phyloP scores from a whole-genome alignment of 2,888 invertebrate species.

The Liposcelis brunnea region DNA sequence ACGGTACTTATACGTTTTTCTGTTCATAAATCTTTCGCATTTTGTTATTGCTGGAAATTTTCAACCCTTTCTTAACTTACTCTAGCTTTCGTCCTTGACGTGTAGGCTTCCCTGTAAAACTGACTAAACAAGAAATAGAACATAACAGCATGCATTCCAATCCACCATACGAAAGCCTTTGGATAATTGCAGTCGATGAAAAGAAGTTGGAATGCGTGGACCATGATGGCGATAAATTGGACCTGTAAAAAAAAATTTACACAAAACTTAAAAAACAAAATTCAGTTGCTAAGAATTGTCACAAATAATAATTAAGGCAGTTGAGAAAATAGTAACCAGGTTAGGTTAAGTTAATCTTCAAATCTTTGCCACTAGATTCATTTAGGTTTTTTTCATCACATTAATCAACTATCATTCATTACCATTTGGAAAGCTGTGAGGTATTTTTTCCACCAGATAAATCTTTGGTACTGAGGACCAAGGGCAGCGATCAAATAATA shows the following conservation, averaged over 20 bases:
- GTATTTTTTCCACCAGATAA: constrained; percentile 93
- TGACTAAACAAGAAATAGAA: constrained; percentile 91
- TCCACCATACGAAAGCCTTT: constrained; percentile 88
- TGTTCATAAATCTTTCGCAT: too few species aligned
- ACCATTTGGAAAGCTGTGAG: constrained; percentile 86
- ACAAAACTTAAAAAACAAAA: constrained; percentile 1
- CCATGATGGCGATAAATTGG: constrained; percentile 79
- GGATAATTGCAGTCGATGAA: constrained; percentile 88
- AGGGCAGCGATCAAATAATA: constrained; percentile 85
- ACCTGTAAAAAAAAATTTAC: constrained; percentile 35
- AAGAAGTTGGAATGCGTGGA: constrained; percentile 81
- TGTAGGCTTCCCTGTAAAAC: constrained; percentile 76
- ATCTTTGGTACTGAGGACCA: constrained; percentile 71
- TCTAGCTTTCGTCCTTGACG: background rate
- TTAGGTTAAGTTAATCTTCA: background rate
- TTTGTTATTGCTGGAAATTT: too few species aligned
- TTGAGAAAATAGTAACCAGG: constrained; percentile 1
- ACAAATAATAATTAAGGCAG: constrained; percentile 2
- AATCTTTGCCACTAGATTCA: too few species aligned
- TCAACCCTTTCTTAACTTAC: too few species aligned
- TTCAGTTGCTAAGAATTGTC: constrained; percentile 1
- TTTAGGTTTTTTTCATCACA: too few species aligned
- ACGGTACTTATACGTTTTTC: too few species aligned
- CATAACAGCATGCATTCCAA: constrained; percentile 87
- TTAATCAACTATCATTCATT: too few species aligned